Evolutionary conservation across 2,888 invertebrate genomes (phyloP), one percentile per base, ranked within the genome.

Genomic region (Hypercompe scribonia): DNA sequence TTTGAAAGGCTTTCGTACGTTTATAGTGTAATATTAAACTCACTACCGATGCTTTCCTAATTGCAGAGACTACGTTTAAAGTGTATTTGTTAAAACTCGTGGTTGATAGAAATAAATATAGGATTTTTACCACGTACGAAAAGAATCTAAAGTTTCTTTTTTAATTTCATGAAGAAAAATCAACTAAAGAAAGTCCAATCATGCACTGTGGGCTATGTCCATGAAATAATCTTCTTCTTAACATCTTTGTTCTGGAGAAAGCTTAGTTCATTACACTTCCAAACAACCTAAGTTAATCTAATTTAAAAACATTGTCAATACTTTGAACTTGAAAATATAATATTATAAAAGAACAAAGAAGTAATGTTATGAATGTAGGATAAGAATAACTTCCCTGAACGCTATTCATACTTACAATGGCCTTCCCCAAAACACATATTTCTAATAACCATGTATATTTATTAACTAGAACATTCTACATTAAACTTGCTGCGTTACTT

Each of bases 1-100:
- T 75, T 80, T 58, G 73, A 77, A 77, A 82, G 66, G 42, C 75
- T 75, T 76, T 81, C 68, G 42, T 72, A 64, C 11, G 54, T 65
- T 50, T 71, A 24, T 54, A 54, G 36, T 28, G 68, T 68, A n/a
- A 68, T n/a, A 34, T n/a, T n/a, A 15, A 34, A 67, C 21, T 67
- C 28, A 28, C 7, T 61, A 8, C 10, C 24, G 8, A 15, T 31
- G 31, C 1, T 15, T 58, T 3, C 15, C 28, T 1, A 58, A 31
- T 15, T 28, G 31, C 13, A 58, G 5, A 31, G 3, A 28, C n/a
- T 58, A 58, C 10, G 3, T 58, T 58, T n/a, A 13, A 15, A 1
- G 15, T 31, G 7, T 61, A 31, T 31, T 18, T 31, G 15, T 54
- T 61, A 18, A 2, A 28, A 31, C 2, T 54, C 24, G 3, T 54